Base-by-base conservation (phyloP, 2,888 invertebrate genomes). In the Microdon myrmicae region DNA sequence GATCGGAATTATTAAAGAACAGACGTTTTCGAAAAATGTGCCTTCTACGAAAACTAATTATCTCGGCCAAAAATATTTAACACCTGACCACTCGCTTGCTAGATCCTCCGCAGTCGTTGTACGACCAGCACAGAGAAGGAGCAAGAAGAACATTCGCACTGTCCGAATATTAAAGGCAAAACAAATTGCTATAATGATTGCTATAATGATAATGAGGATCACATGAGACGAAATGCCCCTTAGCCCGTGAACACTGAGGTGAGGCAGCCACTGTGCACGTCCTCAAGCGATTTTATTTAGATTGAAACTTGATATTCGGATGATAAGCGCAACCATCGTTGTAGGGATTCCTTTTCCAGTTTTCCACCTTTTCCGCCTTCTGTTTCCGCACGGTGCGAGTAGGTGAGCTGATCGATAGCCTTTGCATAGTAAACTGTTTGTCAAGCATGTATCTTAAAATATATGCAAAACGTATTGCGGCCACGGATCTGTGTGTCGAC, bases 281-380 rank as follows among this genome's bases (percentile, higher is more conserved):
- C 58, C 64, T 64, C 64, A 43, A 58, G 64, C 51, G 58, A 32
- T 53, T 53, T 66, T 59, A 75, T 74, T 69, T 73, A 72, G 78
- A 77, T 77, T 74, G 78, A 78, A 78, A 77, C 77, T 78, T 74
- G 77, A 77, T 77, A 77, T 77, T 73, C 73, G 70, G 58, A 70
- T 73, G 77, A 77, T 77, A 78, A 74, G 73, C 48, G 49, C 49
- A 41, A 32, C 51, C 43, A 25, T 29, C 58, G 28, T 64, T 51
- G 45, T 51, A 45, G 45, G 64, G 64, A 64, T 64, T 58, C 51
- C 53, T 64, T 64, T 64, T 56, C 64, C 64, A 64, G 56, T 51
- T 64, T 64, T 64, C 56, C 51, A 56, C 58, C 47, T 64, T 39
- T 32, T 23, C 2, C 2, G 23, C 9, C 13, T 20, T 23, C 2